Evolutionary conservation across 2,888 invertebrate species (phyloP).

Genomic region (Drosophila prostipennis): DNA sequence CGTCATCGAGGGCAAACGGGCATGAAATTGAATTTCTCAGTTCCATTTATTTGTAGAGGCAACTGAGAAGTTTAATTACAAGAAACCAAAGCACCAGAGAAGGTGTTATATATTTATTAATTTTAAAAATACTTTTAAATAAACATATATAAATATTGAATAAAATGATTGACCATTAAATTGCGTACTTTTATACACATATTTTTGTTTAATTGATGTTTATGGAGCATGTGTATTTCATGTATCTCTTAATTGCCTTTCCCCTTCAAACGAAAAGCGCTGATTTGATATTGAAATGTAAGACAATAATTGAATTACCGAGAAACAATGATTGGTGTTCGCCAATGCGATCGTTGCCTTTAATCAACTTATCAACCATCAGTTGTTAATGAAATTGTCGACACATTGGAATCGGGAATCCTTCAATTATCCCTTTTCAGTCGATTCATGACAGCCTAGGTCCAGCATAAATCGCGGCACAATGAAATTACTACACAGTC

Average conservation of each 20-base stretch:
- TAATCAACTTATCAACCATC: conserved; percentile 9
- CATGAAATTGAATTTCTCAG: conserved; percentile 58
- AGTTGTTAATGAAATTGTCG: conserved; percentile 5
- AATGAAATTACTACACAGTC: background rate
- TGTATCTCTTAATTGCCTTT: background rate
- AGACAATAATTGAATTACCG: background rate
- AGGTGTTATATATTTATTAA: background rate
- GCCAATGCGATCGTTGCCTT: background rate
- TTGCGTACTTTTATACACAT: no score
- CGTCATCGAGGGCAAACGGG: conserved; percentile 31
- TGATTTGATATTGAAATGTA: background rate
- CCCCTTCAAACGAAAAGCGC: background rate
- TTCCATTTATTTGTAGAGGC: background rate
- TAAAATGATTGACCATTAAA: no score
- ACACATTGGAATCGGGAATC: background rate
- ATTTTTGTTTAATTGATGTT: no score
- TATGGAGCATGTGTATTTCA: no score
- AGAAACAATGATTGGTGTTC: background rate
- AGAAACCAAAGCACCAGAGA: background rate
- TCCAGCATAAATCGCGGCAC: background rate
- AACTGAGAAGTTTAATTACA: background rate
- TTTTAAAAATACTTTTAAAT: no score
- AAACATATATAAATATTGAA: no score
- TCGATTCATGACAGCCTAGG: conserved; percentile 5
- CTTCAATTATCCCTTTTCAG: conserved; percentile 14